These are phyloP conservation scores for Petrolisthes manimaculis DNA, from an alignment of 2,888 invertebrate species.

Conservation along the genomic window DNA sequence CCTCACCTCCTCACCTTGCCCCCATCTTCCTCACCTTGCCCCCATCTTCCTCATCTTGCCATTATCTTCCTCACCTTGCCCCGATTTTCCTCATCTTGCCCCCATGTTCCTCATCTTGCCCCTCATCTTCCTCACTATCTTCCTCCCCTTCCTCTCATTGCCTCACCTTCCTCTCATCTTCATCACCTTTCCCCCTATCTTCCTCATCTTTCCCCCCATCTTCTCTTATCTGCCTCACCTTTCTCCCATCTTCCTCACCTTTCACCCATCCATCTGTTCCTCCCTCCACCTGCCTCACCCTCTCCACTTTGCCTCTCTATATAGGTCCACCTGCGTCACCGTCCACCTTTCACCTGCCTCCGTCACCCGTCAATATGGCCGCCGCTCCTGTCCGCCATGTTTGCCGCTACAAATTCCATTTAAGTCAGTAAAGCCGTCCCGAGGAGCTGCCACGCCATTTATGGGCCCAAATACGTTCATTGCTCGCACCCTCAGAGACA, in stretches of 20 bases:
- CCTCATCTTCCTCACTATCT: not conserved
- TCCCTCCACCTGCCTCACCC: not conserved
- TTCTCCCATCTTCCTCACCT: not conserved
- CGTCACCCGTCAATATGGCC: conserved; percentile 14
- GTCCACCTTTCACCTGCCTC: not conserved
- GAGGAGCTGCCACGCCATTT: conserved; percentile 9
- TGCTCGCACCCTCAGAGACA: conserved; percentile 8
- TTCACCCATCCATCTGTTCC: not conserved
- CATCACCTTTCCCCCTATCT: not conserved
- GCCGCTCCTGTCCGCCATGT: conserved; percentile 9
- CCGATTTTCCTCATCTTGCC: not conserved
- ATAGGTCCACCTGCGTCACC: no score
- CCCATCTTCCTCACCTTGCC: not conserved
- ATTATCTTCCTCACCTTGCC: not conserved
- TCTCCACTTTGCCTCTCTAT: no score
- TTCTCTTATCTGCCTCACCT: not conserved
- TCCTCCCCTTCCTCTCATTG: not conserved
- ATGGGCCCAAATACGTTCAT: conserved; percentile 32
- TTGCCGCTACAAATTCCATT: conserved; percentile 24
- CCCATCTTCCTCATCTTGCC: not conserved
- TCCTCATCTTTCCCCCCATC: not conserved
- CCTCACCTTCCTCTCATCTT: not conserved
- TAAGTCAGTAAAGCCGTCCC: conserved; percentile 30
- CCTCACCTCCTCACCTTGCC: not conserved
- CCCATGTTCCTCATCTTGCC: not conserved